phyloP scores from a whole-genome alignment of 1,140 invertebrate genomes.

The Oncopodura yosiiana region DNA sequence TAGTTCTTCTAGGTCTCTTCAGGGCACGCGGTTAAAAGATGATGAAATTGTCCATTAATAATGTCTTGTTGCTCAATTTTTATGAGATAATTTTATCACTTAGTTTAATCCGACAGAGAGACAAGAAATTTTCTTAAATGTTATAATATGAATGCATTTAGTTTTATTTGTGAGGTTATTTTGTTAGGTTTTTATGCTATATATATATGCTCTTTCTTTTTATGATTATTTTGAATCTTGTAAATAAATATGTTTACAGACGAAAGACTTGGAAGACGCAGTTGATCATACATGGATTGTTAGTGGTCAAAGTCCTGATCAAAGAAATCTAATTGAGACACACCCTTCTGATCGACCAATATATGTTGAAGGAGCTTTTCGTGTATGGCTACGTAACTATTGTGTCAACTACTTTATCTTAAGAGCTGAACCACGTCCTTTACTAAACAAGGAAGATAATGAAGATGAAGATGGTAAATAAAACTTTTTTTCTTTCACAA shows the following conservation, averaged over 20 bases:
- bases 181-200: no score
- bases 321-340: constrained; percentile 60
- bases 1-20: no score
- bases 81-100: no score
- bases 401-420: constrained; percentile 78
- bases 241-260: constrained; percentile 4
- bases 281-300: constrained; percentile 90
- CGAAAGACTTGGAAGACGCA: constrained; percentile 54
- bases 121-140: neutral
- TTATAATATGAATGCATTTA: neutral
- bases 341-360: constrained; percentile 60
- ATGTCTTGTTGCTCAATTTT: no score
- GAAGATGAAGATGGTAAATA: constrained; percentile 54
- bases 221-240: neutral
- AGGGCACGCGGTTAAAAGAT: no score
- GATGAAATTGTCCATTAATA: no score
- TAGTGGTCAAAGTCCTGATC: constrained; percentile 69
- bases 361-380: constrained; percentile 78
- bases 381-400: constrained; percentile 64
- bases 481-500: neutral
- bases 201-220: neutral
- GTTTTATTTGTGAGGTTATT: no score
- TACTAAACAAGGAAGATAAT: constrained; percentile 39
- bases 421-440: constrained; percentile 51
- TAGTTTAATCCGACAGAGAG: no score